phyloP scores from a whole-genome alignment of 2,888 invertebrate genomes.

The Lottia scabra region DNA sequence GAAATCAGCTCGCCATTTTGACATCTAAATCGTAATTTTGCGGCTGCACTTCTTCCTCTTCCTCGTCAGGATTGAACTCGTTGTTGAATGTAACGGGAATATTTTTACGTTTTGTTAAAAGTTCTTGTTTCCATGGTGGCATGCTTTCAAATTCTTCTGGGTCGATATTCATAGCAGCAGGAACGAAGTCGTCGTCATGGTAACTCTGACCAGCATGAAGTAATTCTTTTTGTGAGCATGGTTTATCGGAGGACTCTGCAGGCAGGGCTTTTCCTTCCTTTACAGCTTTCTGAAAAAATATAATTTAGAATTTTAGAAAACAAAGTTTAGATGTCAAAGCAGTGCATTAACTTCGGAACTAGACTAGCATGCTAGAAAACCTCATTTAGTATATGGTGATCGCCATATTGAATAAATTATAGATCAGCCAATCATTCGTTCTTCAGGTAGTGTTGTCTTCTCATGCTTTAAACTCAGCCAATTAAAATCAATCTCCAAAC shows the following conservation, averaged over 20 bases:
- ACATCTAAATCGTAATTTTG: not conserved
- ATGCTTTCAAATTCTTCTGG: constrained; percentile 49
- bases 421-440: no score
- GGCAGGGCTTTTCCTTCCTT: not conserved
- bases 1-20: not conserved
- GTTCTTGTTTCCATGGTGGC: constrained; percentile 55
- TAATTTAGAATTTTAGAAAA: no score
- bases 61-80: constrained; percentile 38
- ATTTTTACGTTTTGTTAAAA: constrained; percentile 45
- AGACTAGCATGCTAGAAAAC: no score
- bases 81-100: constrained; percentile 39
- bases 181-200: constrained; percentile 28
- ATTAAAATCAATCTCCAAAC: no score
- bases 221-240: not conserved
- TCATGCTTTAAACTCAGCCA: no score
- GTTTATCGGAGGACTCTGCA: not conserved
- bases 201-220: not conserved
- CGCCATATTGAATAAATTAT: no score
- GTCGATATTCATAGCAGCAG: constrained; percentile 37
- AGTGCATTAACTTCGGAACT: no score
- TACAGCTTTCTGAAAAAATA: not conserved
- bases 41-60: constrained; percentile 17
- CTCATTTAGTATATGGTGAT: no score
- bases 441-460: no score
- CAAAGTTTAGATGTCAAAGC: no score